Evolutionary conservation across 2,797 vertebrate genomes (phyloP), one percentile per base, ranked within the genome.

Genomic region (Lutjanus argentimaculatus): DNA sequence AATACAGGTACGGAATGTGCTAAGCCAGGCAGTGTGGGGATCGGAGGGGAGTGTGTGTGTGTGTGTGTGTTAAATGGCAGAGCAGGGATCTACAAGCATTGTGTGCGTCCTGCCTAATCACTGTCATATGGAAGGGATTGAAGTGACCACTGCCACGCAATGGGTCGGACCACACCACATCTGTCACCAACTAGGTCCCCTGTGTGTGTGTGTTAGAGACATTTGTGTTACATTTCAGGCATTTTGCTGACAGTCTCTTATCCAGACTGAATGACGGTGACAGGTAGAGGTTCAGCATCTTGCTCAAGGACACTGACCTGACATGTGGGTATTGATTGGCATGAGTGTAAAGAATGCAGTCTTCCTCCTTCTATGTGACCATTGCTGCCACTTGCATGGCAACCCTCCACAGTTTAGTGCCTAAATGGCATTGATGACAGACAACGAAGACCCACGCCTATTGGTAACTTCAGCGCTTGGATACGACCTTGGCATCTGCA

Each of bases 51-150:
- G 30, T 56, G 56, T 66, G 75, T 73, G 71, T 22, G 70, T 56
- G 46, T 49, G 46, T 69, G 95, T 95, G 94, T 93, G 95, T 95
- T 68, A 92, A 93, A 95, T 93, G 95, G 96, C 96, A 96, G 95
- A 93, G 93, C 95, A 94, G 95, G 97, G 97, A 97, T 97, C 95
- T 92, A 88, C 59, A 45, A 92, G 86, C 96, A 97, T 97, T 96
- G 93, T 90, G 92, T 75, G 80, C 85, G 92, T 93, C 94, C 95
- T 89, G 93, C 93, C 95, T 98, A 98, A 99, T 98, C 97, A 96
- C 93, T 96, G 96, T 98, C 97, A 99, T 97, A 97, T 95, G 97
- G 96, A 97, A 98, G 88, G 97, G 97, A 97, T 97, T 97, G 96
- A 84, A 85, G 83, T 91, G 91, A 89, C 89, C 92, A 93, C 94